Base-by-base conservation (phyloP, 2,888 invertebrate genomes). In the Tridacna crocea region DNA sequence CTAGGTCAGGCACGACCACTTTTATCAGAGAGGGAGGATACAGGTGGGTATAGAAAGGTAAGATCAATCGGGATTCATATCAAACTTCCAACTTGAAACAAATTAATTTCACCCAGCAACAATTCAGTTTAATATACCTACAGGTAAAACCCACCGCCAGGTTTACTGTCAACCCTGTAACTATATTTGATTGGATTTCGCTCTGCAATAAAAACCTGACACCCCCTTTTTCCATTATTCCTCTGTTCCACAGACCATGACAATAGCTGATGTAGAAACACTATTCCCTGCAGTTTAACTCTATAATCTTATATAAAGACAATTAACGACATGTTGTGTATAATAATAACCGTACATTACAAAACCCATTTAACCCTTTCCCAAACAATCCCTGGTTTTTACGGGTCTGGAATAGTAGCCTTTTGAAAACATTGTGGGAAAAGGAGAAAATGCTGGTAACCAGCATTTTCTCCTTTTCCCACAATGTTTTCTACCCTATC, bases 31-130 rank as follows among this genome's bases (percentile, higher is more conserved):
- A 66, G 66, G 66, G 66, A 46, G 19, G 17, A 46, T 22, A 66
- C 46, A n/a, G 36, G n/a, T 46, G n/a, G 47, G 46, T 46, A 66
- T 13, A 46, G 27, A 46, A 15, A 55, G 55, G 51, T 70, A 24
- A 70, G 47, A 70, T 70, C 70, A 70, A 22, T 51, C 47, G 26
- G 19, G 12, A 51, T 24, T 68, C 47, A 36, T 24, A 70, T 47
- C 66, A 66, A 70, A 70, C 70, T 51, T 70, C n/a, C 70, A 70
- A 70, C 70, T 70, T 70, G 70, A 70, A 70, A 70, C 70, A 24
- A 70, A 70, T 70, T 70, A 70, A 70, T 51, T 70, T 70, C 46
- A 55, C 17, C 55, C 55, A 55, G 55, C 55, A 19, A 55, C 17
- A 55, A 55, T 55, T 19, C 55, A 55, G 55, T 55, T 55, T 55